These are phyloP conservation scores for Trichogramma dendrolimi DNA, from an alignment of 2,888 invertebrate species.

Conservation along the genomic window DNA sequence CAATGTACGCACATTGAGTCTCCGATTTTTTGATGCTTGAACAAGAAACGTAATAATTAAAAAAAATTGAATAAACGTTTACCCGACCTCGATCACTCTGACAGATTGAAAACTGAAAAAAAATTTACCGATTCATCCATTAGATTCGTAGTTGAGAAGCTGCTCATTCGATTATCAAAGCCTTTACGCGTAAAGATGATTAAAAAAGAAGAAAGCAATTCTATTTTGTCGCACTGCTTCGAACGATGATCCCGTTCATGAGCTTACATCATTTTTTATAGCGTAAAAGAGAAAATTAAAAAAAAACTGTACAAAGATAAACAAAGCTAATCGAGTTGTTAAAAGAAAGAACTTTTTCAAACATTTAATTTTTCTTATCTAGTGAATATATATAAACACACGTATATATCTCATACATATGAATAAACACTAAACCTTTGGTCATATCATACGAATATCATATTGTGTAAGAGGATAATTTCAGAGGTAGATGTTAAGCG, in stretches of 20 bases:
- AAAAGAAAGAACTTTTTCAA: too few species aligned
- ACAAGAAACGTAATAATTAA: neutral
- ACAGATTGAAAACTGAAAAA: slow-evolving; percentile 30
- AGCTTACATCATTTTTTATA: neutral
- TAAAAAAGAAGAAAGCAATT: slow-evolving; percentile 32
- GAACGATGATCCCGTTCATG: slow-evolving; percentile 16
- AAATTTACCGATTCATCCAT: slow-evolving; percentile 39
- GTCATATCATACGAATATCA: too few species aligned
- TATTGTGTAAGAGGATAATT: too few species aligned
- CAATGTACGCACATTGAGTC: too few species aligned
- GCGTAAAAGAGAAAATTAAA: slow-evolving; percentile 3
- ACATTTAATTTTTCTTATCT: too few species aligned
- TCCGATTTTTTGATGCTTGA: too few species aligned
- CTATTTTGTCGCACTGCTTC: slow-evolving; percentile 13
- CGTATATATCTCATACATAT: too few species aligned
- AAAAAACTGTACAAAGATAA: slow-evolving; percentile 10
- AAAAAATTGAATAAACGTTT: slow-evolving; percentile 11
- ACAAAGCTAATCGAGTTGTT: neutral
- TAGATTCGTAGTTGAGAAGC: slow-evolving; percentile 42
- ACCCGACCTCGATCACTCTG: slow-evolving; percentile 34
- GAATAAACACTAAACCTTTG: too few species aligned
- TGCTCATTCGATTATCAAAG: slow-evolving; percentile 44
- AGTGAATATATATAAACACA: too few species aligned
- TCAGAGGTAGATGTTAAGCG: too few species aligned
- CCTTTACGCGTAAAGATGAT: slow-evolving; percentile 42